Evolutionary conservation across 2,888 invertebrate species (phyloP).

Genomic region (Eurytoma adleriae): DNA sequence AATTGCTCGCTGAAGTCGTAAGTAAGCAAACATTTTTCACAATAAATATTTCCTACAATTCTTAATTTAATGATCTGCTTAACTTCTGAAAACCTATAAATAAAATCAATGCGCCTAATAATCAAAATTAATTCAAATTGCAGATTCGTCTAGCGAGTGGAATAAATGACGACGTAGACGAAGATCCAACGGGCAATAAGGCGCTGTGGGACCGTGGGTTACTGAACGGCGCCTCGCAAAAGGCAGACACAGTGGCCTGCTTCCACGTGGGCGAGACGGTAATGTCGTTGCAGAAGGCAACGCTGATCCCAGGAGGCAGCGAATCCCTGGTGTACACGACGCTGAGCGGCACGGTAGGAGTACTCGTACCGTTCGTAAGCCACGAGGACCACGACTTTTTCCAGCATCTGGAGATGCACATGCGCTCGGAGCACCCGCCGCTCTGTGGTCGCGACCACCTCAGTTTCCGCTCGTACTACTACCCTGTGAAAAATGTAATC

Average conservation of each 20-base stretch:
- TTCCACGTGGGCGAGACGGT: constrained; percentile 98
- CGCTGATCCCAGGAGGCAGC: constrained; percentile 97
- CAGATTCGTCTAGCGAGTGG: constrained; percentile 89
- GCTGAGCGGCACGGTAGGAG: constrained; percentile 94
- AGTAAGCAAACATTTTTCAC: constrained; percentile 40
- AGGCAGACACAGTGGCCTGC: constrained; percentile 93
- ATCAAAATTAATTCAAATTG: constrained; percentile 33
- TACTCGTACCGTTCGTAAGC: constrained; percentile 94
- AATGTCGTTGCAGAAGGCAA: constrained; percentile 96
- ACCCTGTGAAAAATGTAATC: constrained; percentile 98
- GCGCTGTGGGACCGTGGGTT: constrained; percentile 96
- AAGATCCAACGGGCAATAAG: constrained; percentile 99
- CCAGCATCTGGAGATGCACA: constrained; percentile 99
- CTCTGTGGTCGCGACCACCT: constrained; percentile 98
- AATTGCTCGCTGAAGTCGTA: constrained; percentile 54
- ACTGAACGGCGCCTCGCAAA: constrained; percentile 97
- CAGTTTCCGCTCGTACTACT: constrained; percentile 97
- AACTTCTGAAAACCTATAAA: no score
- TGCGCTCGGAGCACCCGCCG: constrained; percentile 97
- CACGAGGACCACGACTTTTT: constrained; percentile 99
- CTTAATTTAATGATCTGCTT: no score
- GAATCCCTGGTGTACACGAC: constrained; percentile 98
- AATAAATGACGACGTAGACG: constrained; percentile 98
- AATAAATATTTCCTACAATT: not conserved
- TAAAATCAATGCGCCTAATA: no score